Evolutionary conservation across 2,113 vertebrate genomes (phyloP), one percentile per base, ranked within the genome.

Genomic region (Mesembrinibis cayennensis): DNA sequence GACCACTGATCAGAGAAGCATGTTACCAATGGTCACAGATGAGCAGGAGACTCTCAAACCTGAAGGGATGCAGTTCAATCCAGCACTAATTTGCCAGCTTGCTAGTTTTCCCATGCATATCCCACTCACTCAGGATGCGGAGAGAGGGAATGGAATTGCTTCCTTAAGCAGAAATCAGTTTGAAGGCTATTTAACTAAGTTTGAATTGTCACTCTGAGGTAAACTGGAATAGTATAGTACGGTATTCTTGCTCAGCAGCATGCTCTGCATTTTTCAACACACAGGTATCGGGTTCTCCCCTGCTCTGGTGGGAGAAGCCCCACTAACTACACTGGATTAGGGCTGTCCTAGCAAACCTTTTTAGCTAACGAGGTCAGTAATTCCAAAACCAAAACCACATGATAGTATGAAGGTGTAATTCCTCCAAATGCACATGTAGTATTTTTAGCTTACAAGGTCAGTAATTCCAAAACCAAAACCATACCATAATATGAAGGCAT

Each of bases 401-500:
- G 98, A 99, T 98, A 61, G 98, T 98, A 79, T 98, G 98, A 96
- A 99, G 98, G 81, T 98, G 98, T 42, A 99, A 98, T 90, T 99
- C 98, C 91, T 99, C 98, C 91, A 99, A 26, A 36, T 98, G 98
- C 52, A 99, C 98, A 8, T 97, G 93, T 1, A 99, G 93, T 76
- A 99, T 99, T 97, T 99, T 55, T 30, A 74, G 26, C 12, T 58
- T 77, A 63, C 16, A 69, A 72, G 8, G 10, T 73, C 16, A 80
- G 29, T 40, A 81, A 69, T 67, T 74, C 26, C 32, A 80, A 49
- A 85, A 53, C 9, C 32, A 94, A 95, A 89, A 13, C 7, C 32
- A n/a, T 98, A 99, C 99, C 99, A 99, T 99, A 74, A 99, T 98
- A 87, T 99, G 99, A 97, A 99, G 99, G 93, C 99, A 99, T 72